Conservation (phyloP, 1,140 invertebrate species). For the Conus ventricosus region DNA sequence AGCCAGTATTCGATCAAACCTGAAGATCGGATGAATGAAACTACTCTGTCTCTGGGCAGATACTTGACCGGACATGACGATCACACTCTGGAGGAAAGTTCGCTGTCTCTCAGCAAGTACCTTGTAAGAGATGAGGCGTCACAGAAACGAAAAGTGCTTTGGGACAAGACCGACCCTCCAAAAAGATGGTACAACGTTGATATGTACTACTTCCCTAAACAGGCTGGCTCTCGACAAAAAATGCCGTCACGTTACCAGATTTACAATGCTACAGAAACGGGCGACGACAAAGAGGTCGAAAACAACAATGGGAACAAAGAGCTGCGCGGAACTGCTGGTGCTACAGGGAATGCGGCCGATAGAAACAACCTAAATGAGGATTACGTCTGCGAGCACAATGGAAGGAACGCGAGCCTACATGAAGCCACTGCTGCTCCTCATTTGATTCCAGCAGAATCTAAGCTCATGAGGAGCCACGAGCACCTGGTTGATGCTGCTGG, state of each 20-base stretch:
- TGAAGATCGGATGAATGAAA: not conserved
- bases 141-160: not conserved
- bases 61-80: not conserved
- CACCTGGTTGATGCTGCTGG: not conserved
- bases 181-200: not conserved
- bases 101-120: not conserved
- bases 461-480: not conserved
- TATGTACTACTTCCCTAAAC: not conserved
- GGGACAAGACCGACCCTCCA: not conserved
- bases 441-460: not conserved
- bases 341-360: too few relatives aligned
- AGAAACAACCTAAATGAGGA: too few relatives aligned
- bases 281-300: not conserved
- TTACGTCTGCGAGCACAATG: too few relatives aligned
- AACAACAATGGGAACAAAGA: not conserved
- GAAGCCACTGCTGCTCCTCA: not conserved
- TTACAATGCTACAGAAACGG: not conserved
- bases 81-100: not conserved
- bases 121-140: not conserved
- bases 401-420: too few relatives aligned
- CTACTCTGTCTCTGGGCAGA: not conserved
- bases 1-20: not conserved
- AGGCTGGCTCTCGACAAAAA: not conserved
- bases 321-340: not conserved
- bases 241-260: too few relatives aligned